These are phyloP conservation scores for Aspidiotus rigidus DNA, from an alignment of 2,888 invertebrate genomes.

Conservation along the genomic window DNA sequence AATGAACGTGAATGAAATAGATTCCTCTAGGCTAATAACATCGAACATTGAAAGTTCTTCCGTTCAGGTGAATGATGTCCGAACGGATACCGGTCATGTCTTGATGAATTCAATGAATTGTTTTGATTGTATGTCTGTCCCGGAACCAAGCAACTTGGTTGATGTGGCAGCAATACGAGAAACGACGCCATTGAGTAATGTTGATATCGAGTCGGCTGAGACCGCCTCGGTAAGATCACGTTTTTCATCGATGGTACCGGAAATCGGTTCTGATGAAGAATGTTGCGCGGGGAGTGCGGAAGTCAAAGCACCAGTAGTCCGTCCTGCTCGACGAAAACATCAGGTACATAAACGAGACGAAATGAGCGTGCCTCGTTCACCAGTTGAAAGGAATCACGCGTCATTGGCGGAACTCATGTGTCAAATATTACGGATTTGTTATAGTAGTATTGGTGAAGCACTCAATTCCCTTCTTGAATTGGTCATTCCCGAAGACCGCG, in stretches of 20 bases:
- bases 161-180: neutral
- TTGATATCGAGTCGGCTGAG: neutral
- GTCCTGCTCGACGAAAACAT: conserved; percentile 30
- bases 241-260: conserved; percentile 36
- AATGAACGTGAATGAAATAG: conserved; percentile 65
- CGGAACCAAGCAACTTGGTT: conserved; percentile 3
- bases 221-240: conserved; percentile 21
- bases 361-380: neutral
- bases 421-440: conserved; percentile 47
- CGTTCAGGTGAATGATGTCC: conserved; percentile 61
- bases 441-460: conserved; percentile 49
- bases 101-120: conserved; percentile 15
- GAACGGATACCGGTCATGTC: conserved; percentile 47
- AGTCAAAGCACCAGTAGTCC: conserved; percentile 16
- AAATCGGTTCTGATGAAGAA: conserved; percentile 35
- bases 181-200: conserved; percentile 11
- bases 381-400: conserved; percentile 41
- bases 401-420: conserved; percentile 55
- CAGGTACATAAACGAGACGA: conserved; percentile 15
- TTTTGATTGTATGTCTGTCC: conserved; percentile 9
- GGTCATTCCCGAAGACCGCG: conserved; percentile 46
- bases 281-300: conserved; percentile 13
- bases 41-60: conserved; percentile 70
- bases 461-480: conserved; percentile 54
- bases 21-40: conserved; percentile 68